A percentile compares a stretch with the other conserved stretches of the same genome.
Evolutionary conservation across 2,797 vertebrate species (phyloP).

Genomic region (Poeciliopsis infans): DNA sequence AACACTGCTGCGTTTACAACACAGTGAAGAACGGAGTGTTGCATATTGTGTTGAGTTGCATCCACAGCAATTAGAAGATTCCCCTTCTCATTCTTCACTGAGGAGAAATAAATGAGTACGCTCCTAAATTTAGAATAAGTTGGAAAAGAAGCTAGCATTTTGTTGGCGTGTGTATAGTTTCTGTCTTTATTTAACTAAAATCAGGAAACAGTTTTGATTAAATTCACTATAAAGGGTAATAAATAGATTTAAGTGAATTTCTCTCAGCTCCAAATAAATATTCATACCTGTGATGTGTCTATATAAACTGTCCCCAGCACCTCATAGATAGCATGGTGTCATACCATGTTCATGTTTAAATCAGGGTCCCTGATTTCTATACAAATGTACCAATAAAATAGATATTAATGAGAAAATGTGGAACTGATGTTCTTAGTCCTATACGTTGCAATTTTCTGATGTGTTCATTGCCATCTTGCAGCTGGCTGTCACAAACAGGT

Average conservation of each 20-base stretch:
- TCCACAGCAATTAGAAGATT: slow-evolving; percentile 38
- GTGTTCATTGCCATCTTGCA: slow-evolving; percentile 20
- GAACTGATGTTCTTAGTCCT: slow-evolving; percentile 22
- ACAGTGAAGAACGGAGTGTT: slow-evolving; percentile 15
- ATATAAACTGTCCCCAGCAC: not conserved
- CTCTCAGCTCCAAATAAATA: not conserved
- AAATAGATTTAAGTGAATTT: not conserved
- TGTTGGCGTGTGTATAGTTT: not conserved
- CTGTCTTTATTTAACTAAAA: not conserved
- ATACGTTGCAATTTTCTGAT: slow-evolving; percentile 6
- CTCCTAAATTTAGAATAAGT: slow-evolving; percentile 1
- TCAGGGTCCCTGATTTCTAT: slow-evolving; percentile 3
- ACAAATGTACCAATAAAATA: slow-evolving; percentile 21
- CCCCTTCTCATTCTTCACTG: slow-evolving; percentile 34
- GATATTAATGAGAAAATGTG: slow-evolving; percentile 24
- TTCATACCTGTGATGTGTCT: not conserved
- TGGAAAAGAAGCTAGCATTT: not conserved
- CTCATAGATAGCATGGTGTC: not conserved
- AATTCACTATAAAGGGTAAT: not conserved
- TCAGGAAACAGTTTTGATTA: not conserved
- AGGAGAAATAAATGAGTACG: slow-evolving; percentile 29
- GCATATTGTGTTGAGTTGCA: slow-evolving; percentile 46
- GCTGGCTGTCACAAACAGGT: slow-evolving; percentile 25
- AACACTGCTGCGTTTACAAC: slow-evolving; percentile 45
- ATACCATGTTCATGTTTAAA: not conserved